Evolutionary conservation across 2,888 invertebrate species (phyloP).

Genomic region (Meganola albula): DNA sequence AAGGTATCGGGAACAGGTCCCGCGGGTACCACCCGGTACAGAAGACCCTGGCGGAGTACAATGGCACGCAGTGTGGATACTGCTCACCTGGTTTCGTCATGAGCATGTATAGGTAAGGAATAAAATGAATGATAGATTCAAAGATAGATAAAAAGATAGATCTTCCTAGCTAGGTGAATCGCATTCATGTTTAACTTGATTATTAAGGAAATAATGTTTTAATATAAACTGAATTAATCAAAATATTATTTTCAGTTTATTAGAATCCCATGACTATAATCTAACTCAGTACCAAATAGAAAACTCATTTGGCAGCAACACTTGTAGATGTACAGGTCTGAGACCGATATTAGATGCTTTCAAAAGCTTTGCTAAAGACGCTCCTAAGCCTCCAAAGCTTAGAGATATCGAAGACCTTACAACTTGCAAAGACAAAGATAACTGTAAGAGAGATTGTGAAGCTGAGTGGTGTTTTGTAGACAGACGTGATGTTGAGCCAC

Average conservation of each 20-base stretch:
- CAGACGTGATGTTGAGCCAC: slow-evolving; percentile 29
- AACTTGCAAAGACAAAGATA: slow-evolving; percentile 29
- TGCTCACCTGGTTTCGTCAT: slow-evolving; percentile 88
- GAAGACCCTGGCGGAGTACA: slow-evolving; percentile 76
- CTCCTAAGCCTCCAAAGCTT: slow-evolving; percentile 34
- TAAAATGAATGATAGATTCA: no score
- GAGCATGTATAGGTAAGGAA: slow-evolving; percentile 79
- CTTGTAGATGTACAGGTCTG: slow-evolving; percentile 85
- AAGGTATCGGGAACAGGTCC: slow-evolving; percentile 79
- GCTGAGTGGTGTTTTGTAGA: slow-evolving; percentile 45
- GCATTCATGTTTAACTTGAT: no score
- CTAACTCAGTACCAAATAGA: slow-evolving; percentile 81
- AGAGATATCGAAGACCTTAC: slow-evolving; percentile 51
- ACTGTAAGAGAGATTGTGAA: slow-evolving; percentile 27
- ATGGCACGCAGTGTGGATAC: slow-evolving; percentile 85
- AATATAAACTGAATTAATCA: no score
- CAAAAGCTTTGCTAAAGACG: slow-evolving; percentile 77
- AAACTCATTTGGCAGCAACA: slow-evolving; percentile 82
- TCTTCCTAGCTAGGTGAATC: no score
- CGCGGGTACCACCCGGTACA: slow-evolving; percentile 82
- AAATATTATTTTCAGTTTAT: slow-evolving; percentile 51
- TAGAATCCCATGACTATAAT: slow-evolving; percentile 37
- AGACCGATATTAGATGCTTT: slow-evolving; percentile 81
- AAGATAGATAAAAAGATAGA: no score
- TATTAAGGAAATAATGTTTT: no score